These are phyloP conservation scores for Cynaeus angustus DNA, from an alignment of 2,888 invertebrate genomes.

Conservation along the genomic window DNA sequence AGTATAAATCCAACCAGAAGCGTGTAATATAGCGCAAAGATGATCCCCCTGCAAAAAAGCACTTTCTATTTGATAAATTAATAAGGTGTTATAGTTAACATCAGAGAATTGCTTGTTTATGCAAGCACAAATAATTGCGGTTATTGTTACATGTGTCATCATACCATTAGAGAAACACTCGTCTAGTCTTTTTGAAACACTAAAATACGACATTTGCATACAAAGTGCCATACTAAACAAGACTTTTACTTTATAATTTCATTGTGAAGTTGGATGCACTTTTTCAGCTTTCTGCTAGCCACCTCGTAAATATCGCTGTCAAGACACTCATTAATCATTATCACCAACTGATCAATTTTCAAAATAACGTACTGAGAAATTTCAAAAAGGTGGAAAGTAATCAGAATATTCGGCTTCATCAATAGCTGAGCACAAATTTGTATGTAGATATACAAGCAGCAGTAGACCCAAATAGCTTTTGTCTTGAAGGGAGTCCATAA, in stretches of 20 bases:
- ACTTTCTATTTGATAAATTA: neutral
- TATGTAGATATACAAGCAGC: neutral
- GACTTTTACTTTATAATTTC: neutral
- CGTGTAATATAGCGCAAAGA: slow-evolving; percentile 3
- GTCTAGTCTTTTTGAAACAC: neutral
- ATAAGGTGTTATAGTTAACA: no score
- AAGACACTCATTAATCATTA: neutral
- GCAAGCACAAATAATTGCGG: neutral
- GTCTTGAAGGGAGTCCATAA: neutral
- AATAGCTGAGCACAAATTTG: neutral
- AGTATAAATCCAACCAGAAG: slow-evolving; percentile 33
- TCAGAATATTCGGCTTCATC: slow-evolving; percentile 20
- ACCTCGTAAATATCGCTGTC: neutral
- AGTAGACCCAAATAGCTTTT: slow-evolving; percentile 5
- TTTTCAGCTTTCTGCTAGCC: neutral
- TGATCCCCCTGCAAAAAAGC: slow-evolving; percentile 5
- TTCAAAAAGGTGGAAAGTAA: slow-evolving; percentile 11
- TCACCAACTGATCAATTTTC: neutral
- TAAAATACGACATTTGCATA: neutral
- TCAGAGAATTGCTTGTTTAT: neutral
- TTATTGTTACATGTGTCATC: neutral
- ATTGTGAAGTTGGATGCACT: slow-evolving; percentile 5
- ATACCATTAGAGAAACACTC: neutral
- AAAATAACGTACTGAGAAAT: slow-evolving; percentile 3
- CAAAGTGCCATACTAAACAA: no score